Percentiles rank a stretch among this genome's conserved stretches.
phyloP scores from a whole-genome alignment of 2,797 vertebrate genomes.

The Sebastes diaconus region DNA sequence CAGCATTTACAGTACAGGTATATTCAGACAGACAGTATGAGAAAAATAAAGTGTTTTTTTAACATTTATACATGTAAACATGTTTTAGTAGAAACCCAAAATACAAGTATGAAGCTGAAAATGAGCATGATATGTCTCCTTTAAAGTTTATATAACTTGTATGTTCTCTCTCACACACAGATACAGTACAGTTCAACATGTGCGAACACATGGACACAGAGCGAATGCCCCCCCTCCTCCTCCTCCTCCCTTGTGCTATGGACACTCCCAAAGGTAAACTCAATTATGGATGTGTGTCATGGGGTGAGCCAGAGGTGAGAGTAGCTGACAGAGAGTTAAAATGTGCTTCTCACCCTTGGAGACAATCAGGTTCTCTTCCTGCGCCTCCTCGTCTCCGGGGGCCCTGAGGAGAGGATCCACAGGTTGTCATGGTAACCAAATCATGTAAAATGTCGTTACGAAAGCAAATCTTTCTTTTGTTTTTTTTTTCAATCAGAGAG shows the following conservation, averaged over 20 bases:
- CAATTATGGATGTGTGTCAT: constrained; percentile 33
- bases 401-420: constrained; percentile 78
- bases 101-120: too few species aligned
- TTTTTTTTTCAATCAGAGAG: neutral
- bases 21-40: too few species aligned
- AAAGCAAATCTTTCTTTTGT: neutral
- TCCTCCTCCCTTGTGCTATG: neutral
- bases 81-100: too few species aligned
- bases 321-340: constrained; percentile 29
- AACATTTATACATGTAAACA: too few species aligned
- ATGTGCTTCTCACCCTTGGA: constrained; percentile 85
- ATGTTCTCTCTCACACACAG: too few species aligned
- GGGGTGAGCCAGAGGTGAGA: constrained; percentile 25
- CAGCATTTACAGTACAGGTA: too few species aligned
- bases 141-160: too few species aligned
- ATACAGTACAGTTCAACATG: neutral
- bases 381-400: constrained; percentile 90
- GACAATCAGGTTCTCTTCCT: constrained; percentile 89
- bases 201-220: neutral
- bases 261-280: constrained; percentile 5
- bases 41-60: too few species aligned
- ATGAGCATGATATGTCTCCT: too few species aligned
- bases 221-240: rapidly evolving
- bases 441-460: neutral
- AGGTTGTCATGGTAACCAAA: constrained; percentile 49